Conservation (phyloP, 2,797 vertebrate species). For the Eulemur mongoz region DNA sequence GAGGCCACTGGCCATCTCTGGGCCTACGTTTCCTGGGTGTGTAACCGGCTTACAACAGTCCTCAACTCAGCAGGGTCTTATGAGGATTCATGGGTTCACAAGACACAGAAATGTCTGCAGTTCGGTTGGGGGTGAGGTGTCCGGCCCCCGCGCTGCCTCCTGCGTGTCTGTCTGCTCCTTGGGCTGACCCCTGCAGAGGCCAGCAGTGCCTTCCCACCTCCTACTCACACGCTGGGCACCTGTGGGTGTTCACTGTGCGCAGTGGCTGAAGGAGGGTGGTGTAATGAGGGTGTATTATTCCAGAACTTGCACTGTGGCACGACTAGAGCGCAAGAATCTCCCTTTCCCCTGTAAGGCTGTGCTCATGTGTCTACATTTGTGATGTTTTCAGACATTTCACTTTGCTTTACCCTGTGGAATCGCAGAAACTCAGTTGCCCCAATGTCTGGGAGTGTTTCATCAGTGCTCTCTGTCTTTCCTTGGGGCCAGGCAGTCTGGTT, state of each 20-base stretch:
- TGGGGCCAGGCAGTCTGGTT: not conserved
- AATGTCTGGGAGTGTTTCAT: not conserved
- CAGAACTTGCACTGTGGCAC: not conserved
- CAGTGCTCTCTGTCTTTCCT: not conserved
- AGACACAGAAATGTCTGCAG: not conserved
- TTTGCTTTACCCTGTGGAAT: not conserved
- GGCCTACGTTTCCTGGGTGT: not conserved
- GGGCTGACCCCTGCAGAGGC: not conserved
- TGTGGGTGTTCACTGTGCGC: not conserved
- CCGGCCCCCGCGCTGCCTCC: not conserved
- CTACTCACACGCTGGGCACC: not conserved
- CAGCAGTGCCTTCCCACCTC: not conserved
- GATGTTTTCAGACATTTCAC: not conserved
- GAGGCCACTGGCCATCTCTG: not conserved
- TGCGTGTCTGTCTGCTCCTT: not conserved
- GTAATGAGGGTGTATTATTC: not conserved
- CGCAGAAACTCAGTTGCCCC: not conserved
- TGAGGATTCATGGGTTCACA: not conserved
- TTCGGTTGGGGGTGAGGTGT: not conserved
- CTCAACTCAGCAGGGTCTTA: not conserved
- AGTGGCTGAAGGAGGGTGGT: not conserved
- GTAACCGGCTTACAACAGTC: not conserved
- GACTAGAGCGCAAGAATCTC: not conserved
- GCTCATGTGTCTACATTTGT: not conserved
- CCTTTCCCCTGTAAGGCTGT: not conserved